Evolutionary conservation across 2,797 vertebrate species (phyloP).

Genomic region (Chloroceryle amazona): DNA sequence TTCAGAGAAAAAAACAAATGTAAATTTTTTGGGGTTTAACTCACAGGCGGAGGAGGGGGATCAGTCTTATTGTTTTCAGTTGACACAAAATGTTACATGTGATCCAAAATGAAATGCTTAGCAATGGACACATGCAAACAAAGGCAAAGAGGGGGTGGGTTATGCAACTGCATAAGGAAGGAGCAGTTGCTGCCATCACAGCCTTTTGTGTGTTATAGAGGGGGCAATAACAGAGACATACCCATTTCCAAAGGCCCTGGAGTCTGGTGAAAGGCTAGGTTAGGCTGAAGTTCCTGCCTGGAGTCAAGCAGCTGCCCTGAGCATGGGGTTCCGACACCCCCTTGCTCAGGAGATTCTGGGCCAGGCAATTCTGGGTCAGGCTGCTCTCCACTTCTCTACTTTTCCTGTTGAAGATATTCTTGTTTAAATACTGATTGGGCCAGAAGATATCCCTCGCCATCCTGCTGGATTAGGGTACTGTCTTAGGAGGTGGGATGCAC

Average conservation of each 20-base stretch:
- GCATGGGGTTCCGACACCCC: rapidly evolving
- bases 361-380: neutral
- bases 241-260: neutral
- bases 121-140: neutral
- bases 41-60: slow-evolving; percentile 11
- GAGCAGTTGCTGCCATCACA: neutral
- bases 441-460: neutral
- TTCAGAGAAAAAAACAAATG: slow-evolving; percentile 38
- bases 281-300: neutral
- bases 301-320: neutral
- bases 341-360: neutral
- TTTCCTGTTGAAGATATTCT: neutral
- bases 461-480: neutral
- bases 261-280: neutral
- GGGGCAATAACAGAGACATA: neutral
- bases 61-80: slow-evolving; percentile 61
- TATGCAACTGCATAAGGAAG: neutral
- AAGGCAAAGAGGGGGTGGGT: neutral
- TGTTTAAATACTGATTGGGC: neutral
- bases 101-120: slow-evolving; percentile 48
- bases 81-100: slow-evolving; percentile 57
- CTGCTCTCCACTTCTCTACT: neutral
- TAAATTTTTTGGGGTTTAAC: slow-evolving; percentile 56
- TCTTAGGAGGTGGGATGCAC: neutral
- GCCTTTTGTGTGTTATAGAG: neutral